Conservation (phyloP, 92 coral and sea anemone genomes). For the Pocillopora meandrina region DNA sequence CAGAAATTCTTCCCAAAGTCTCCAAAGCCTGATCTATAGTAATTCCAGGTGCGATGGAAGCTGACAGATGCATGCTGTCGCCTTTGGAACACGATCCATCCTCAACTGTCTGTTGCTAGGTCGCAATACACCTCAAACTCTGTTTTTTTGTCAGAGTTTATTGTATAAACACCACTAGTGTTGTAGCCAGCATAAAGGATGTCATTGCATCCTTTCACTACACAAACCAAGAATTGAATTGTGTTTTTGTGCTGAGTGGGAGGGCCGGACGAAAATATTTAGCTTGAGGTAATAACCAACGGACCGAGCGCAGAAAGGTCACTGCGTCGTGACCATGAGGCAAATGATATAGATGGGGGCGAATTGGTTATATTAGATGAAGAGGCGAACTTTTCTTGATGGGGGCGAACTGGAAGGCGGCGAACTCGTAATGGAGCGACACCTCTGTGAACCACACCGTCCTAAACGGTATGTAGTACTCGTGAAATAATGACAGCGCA, state of each 20-base stretch:
- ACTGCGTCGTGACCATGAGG: too few relatives aligned
- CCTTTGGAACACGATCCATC: slow-evolving; percentile 82
- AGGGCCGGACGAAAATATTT: too few relatives aligned
- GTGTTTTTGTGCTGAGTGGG: not conserved
- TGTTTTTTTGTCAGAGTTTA: slow-evolving; percentile 63
- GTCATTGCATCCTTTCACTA: slow-evolving; percentile 72
- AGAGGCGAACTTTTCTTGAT: too few relatives aligned
- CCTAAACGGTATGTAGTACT: too few relatives aligned
- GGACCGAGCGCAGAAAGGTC: too few relatives aligned
- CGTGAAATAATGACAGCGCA: too few relatives aligned
- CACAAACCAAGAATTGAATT: not conserved
- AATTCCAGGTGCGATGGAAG: slow-evolving; percentile 71
- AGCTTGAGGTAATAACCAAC: too few relatives aligned
- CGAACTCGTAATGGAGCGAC: too few relatives aligned
- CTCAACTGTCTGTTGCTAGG: slow-evolving; percentile 67
- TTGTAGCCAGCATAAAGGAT: slow-evolving; percentile 69
- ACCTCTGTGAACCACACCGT: too few relatives aligned
- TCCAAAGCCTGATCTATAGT: slow-evolving; percentile 75
- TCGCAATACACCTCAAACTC: slow-evolving; percentile 76
- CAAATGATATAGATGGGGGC: too few relatives aligned
- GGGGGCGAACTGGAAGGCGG: too few relatives aligned
- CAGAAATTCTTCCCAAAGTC: slow-evolving; percentile 68
- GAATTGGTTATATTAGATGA: too few relatives aligned
- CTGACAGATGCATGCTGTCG: slow-evolving; percentile 51
- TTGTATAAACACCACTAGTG: slow-evolving; percentile 67